Evolutionary conservation across 2,113 vertebrate species (phyloP), one percentile per base, ranked within the genome.

Genomic region (Neomonachus schauinslandi): DNA sequence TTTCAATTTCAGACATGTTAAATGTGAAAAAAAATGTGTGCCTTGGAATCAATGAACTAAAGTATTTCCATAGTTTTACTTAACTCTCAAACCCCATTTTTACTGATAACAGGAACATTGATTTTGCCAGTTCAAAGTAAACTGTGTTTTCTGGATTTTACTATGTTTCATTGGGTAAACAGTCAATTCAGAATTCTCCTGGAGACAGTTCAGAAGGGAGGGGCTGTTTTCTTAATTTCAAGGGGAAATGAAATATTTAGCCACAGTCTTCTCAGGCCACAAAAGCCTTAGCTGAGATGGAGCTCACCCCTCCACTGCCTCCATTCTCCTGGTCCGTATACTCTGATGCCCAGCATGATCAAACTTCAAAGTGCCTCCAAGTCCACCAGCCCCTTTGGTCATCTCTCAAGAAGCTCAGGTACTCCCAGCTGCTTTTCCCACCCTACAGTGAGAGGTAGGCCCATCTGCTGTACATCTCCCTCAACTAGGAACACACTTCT

Each of bases 41-140:
- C 11, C 84, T 96, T 92, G 15, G 81, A 85, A 77, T 93, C 81
- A 89, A 71, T 95, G 65, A 93, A 82, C 61, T 94, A 67, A 87
- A 71, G 28, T 96, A 94, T 91, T 93, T 94, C 84, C 88, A 4
- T 87, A 96, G 87, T 36, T 94, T 3, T 83, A 87, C 74, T 95
- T 92, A 96, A 91, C 88, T 83, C 61, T 93, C 59, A 76, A 96
- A 63, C 7, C 22, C 28, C 31, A 87, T 57, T 96, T 97, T 97
- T 91, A 93, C 22, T 84, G 76, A 26, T 89, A 95, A 91, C 21
- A 79, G 74, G 93, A 92, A 89, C 76, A 84, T 9, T 61, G 33
- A 92, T 93, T 51, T 80, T 89, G 6, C 28, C 28, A 72, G 10
- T 61, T 92, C 67, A 86, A 97, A 77, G 59, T 28, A 83, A 93